phyloP scores from a whole-genome alignment of 2,797 vertebrate genomes.

The Malurus leucopterus region DNA sequence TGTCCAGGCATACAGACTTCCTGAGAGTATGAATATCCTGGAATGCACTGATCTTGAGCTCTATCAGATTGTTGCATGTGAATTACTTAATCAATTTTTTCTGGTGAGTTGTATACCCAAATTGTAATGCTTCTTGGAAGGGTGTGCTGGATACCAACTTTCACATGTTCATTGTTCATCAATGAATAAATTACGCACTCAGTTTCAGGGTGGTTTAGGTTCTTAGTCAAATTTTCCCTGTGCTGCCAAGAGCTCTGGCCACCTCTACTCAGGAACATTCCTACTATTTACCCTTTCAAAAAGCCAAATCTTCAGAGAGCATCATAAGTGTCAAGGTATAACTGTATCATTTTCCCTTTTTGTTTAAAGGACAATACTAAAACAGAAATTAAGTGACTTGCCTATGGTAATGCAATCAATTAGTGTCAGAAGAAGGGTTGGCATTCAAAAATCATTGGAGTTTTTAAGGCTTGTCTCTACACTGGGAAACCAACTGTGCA shows the following conservation, averaged over 20 bases:
- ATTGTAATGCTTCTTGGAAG: not conserved
- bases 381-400: not conserved
- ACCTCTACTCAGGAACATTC: not conserved
- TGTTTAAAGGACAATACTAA: not conserved
- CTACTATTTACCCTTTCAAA: not conserved
- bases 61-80: not conserved
- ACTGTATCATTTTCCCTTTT: not conserved
- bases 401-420: not conserved
- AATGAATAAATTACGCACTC: not conserved
- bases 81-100: not conserved
- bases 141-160: not conserved
- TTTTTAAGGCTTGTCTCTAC: not conserved
- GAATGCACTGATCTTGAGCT: not conserved
- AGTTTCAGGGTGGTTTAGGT: not conserved
- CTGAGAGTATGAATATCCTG: not conserved
- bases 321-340: conserved; percentile 7
- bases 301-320: not conserved
- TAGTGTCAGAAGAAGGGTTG: not conserved
- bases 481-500: not conserved
- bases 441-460: not conserved
- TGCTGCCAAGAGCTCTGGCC: not conserved
- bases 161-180: not conserved
- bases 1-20: not conserved
- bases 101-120: not conserved
- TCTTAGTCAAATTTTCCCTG: conserved; percentile 13